Evolutionary conservation across 2,888 invertebrate genomes (phyloP).

Genomic region (Thecophora atra): DNA sequence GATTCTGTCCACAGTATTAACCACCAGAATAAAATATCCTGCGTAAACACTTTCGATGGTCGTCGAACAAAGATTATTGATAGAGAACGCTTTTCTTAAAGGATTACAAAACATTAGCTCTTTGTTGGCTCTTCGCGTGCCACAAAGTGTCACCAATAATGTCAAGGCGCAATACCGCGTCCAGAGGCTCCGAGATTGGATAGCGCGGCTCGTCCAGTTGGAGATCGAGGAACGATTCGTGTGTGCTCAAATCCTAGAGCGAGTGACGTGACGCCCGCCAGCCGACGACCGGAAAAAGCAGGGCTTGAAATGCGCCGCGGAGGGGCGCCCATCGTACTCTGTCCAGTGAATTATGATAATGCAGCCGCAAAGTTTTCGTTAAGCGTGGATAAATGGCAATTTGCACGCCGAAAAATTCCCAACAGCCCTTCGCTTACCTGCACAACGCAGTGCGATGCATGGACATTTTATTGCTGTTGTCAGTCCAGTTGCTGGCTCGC

Average conservation of each 20-base stretch:
- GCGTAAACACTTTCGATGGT: slow-evolving; percentile 1
- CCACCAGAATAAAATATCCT: slow-evolving; percentile 7
- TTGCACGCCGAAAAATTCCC: slow-evolving; percentile 39
- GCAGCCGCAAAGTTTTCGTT: slow-evolving; percentile 32
- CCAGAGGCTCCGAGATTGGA: too few species aligned
- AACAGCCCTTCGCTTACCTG: slow-evolving; percentile 20
- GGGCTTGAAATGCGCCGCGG: not conserved
- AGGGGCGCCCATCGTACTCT: slow-evolving; percentile 18
- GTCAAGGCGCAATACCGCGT: not conserved
- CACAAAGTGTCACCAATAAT: not conserved
- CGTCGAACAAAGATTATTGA: not conserved
- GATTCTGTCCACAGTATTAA: slow-evolving; percentile 8
- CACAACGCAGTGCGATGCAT: slow-evolving; percentile 24
- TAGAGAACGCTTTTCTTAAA: too few species aligned
- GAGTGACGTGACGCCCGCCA: not conserved
- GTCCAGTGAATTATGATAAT: slow-evolving; percentile 34
- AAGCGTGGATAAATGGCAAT: slow-evolving; percentile 40
- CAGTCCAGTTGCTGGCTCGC: too few species aligned
- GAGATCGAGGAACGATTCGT: too few species aligned
- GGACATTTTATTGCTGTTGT: slow-evolving; percentile 23
- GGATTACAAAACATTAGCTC: too few species aligned
- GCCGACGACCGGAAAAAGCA: not conserved
- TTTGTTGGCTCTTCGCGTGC: too few species aligned
- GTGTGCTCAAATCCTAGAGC: too few species aligned
- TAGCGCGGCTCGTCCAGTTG: too few species aligned